These are phyloP conservation scores for Distichodus sexfasciatus DNA, from an alignment of 2,797 vertebrate genomes.

Conservation along the genomic window DNA sequence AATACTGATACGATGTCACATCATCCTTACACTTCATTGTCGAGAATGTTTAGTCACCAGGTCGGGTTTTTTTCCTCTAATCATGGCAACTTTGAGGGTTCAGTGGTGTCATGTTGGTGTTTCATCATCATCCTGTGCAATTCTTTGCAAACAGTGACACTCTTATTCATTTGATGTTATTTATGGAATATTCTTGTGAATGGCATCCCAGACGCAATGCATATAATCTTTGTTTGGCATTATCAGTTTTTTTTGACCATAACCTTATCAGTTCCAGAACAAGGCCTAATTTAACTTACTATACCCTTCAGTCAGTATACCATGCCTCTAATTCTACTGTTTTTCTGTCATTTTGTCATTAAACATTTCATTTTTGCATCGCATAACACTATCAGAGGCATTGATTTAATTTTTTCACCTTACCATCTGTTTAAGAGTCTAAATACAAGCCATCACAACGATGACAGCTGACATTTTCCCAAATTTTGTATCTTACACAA, in stretches of 20 bases:
- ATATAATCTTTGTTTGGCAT: conserved; percentile 16
- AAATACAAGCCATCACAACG: neutral
- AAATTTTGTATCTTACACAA: neutral
- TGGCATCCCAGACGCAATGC: no score
- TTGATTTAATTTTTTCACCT: neutral
- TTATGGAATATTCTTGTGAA: no score
- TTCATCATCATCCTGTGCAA: neutral
- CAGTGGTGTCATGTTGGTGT: neutral
- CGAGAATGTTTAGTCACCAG: no score
- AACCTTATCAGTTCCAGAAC: neutral
- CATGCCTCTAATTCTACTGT: neutral
- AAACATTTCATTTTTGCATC: neutral
- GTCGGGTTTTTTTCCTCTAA: no score
- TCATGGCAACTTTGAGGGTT: no score
- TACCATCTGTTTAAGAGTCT: neutral
- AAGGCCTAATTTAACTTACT: neutral
- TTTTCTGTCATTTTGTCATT: neutral
- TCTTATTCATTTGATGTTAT: neutral
- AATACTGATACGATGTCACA: neutral
- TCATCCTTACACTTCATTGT: neutral
- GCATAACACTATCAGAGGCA: neutral
- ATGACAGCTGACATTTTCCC: neutral
- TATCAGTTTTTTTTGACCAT: conserved; percentile 17
- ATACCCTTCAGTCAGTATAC: neutral
- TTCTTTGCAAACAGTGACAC: neutral